Percentiles rank a stretch among this genome's conserved stretches.
phyloP scores from a whole-genome alignment of 2,797 vertebrate genomes.

The Iguana delicatissima region DNA sequence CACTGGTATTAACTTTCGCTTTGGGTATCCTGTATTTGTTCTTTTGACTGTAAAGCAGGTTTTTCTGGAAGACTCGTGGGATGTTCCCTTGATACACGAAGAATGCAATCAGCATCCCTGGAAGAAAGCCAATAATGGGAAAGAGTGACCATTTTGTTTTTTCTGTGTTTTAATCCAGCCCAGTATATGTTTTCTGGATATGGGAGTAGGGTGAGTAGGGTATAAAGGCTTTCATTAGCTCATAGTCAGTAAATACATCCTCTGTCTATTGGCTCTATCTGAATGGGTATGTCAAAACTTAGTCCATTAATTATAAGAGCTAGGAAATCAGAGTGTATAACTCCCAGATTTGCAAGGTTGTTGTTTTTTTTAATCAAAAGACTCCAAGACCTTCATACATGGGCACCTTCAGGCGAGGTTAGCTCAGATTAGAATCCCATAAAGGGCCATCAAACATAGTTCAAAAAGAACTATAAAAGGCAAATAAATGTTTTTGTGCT shows the following conservation, averaged over 20 bases:
- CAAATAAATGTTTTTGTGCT: conserved; percentile 7
- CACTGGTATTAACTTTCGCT: conserved; percentile 36
- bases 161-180: not conserved
- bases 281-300: not conserved
- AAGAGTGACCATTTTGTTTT: not conserved
- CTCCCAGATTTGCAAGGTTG: not conserved
- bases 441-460: not conserved
- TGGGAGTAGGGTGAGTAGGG: not conserved
- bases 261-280: not conserved
- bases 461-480: not conserved
- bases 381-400: not conserved
- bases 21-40: conserved; percentile 85
- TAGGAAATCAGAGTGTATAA: not conserved
- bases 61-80: conserved; percentile 89
- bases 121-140: conserved; percentile 13
- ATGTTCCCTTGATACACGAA: conserved; percentile 88
- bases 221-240: not conserved
- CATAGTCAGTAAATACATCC: not conserved
- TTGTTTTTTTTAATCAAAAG: not conserved
- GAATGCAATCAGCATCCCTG: conserved; percentile 90
- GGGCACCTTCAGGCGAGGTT: not conserved
- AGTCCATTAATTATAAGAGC: not conserved
- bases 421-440: not conserved
- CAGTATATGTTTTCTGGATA: not conserved
- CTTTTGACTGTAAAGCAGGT: conserved; percentile 89